Base-by-base conservation (phyloP, 2,113 vertebrate genomes). In the Chaetodon auriga region DNA sequence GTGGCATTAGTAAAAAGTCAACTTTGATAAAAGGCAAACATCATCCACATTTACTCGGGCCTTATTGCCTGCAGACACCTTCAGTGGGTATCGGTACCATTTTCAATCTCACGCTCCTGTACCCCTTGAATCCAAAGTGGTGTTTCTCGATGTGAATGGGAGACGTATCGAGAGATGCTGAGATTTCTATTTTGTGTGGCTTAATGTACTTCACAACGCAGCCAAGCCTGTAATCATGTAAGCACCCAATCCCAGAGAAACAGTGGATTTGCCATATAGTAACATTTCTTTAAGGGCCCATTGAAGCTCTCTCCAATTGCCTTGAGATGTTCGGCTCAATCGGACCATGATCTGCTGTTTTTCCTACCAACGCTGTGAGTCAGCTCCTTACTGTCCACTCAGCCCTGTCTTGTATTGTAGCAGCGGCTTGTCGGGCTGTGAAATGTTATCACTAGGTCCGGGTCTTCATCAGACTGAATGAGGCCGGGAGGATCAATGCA, bases 21-120 rank as follows among this genome's bases (percentile, higher is more conserved):
- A 83, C 82, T 85, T 90, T 93, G 91, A 94, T 92, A 87, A 93
- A 90, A 92, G 75, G 77, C 61, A 91, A 93, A 89, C 81, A 81
- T 84, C 54, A 35, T 45, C 45, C 75, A 81, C 63, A 85, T 86
- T 84, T 80, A 83, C 80, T 65, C 48, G 7, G 83, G 87, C 54
- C 78, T 63, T 30, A 30, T 30, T 55, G 86, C 85, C 84, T 79
- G 69, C 54, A 69, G 80, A 82, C 78, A 87, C 69, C 75, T 80
- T 84, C 35, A 65, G 14, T 41, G 70, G 72, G 69, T 71, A 89
- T 79, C 71, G 38, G 36, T 62, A 76, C 68, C 82, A 83, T 92
- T 92, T 94, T 38, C 80, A 83, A 89, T 87, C 78, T 81, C 84
- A 80, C 73, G 58, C 78, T 68, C 58, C 63, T 78, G 75, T 82